Base-by-base conservation (phyloP, 2,797 vertebrate species). In the Hydrocynus forskahlii region DNA sequence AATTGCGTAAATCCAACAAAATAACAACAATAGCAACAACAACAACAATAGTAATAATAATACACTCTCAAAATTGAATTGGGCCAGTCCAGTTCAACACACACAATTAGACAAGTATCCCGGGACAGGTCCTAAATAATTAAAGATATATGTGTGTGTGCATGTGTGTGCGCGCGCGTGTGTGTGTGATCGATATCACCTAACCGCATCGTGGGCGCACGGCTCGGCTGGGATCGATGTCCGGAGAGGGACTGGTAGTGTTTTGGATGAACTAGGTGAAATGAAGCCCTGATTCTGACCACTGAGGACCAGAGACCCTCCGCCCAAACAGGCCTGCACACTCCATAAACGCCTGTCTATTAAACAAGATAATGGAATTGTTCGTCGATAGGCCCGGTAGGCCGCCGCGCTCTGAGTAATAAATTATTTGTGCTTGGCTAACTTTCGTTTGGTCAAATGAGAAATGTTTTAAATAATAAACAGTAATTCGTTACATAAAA, bases 141-240 rank as follows among this genome's bases (percentile, higher is more conserved):
- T 54, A 25, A 55, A 2, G 16, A 54, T 23, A 25, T 52, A 68
- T 7, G 29, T 52, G 76, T 59, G 50, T n/a, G 29, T 43, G 63
- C 16, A 35, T 6, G 62, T 59, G 35, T 70, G 38, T 67, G 23
- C 82, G 73, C 67, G 68, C 59, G 70, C 48, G 81, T 17, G 69
- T 84, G 82, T 78, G 82, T 73, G 69, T 76, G 75, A 1, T 90
- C 90, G 92, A 92, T 91, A 92, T 92, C 92, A 38, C 93, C 92
- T 93, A 93, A 94, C 94, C 94, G 94, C 94, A 94, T 93, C 90
- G 92, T 93, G 93, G 93, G 92, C 90, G 93, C 94, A 92, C 86
- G 89, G 85, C 84, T 80, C 78, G 72, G 72, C 84, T 81, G 23
- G 83, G 83, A 87, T 87, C 87, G 93, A 91, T 89, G 91, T 88